Conservation (phyloP, 1,140 invertebrate species). For the Grapholita molesta region DNA sequence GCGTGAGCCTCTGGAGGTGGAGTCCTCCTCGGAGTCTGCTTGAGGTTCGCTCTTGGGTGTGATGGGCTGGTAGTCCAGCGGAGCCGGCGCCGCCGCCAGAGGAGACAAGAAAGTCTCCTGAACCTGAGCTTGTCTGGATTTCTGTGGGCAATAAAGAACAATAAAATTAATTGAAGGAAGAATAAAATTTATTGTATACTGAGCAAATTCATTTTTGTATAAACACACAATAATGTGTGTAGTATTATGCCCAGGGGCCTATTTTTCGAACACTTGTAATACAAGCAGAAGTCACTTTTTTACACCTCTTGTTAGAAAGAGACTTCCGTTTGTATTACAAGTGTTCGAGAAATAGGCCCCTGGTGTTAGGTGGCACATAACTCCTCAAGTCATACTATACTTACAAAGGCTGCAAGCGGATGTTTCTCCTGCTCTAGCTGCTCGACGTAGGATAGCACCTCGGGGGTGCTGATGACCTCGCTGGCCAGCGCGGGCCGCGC, state of each 20-base stretch:
- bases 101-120: constrained; percentile 21
- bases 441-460: constrained; percentile 62
- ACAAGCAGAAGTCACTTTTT: too few species aligned
- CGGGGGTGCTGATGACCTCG: constrained; percentile 63
- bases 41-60: constrained; percentile 65
- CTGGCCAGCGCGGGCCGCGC: constrained; percentile 31
- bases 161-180: not conserved
- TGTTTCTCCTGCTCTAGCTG: constrained; percentile 63
- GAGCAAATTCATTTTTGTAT: too few species aligned
- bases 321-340: too few species aligned
- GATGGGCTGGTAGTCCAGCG: constrained; percentile 55
- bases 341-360: too few species aligned
- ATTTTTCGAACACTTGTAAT: too few species aligned
- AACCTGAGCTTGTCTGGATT: constrained; percentile 27
- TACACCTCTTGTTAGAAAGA: too few species aligned
- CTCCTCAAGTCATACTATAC: too few species aligned
- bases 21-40: constrained; percentile 57
- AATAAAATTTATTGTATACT: too few species aligned
- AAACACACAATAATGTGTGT: too few species aligned
- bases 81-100: constrained; percentile 27
- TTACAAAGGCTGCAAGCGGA: constrained; percentile 40
- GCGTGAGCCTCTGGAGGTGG: constrained; percentile 34
- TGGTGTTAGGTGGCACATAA: too few species aligned
- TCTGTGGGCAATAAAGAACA: constrained; percentile 38
- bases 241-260: too few species aligned